Evolutionary conservation across 2,888 invertebrate species (phyloP), one percentile per base, ranked within the genome.

Genomic region (Dicyrtoma fusca): DNA sequence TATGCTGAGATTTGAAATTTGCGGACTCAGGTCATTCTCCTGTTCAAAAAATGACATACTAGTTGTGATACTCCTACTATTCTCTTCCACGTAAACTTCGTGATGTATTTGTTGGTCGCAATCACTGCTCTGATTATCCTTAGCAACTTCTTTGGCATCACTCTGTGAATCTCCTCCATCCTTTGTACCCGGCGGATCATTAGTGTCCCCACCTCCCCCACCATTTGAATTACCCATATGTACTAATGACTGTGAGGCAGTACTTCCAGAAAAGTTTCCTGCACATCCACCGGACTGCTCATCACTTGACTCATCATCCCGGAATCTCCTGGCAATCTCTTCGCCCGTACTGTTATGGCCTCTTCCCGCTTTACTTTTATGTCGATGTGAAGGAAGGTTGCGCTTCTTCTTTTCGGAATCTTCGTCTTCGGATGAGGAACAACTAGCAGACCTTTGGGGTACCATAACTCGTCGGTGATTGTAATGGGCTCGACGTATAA

Each of bases 301-400:
- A 83, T 93, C 92, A 82, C 92, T 92, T 25, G 92, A 92, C 83
- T 92, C 92, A 82, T 92, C 92, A 84, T 92, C 73, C 61, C 71
- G 68, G 45, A 72, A 72, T 19, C 64, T 69, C 26, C 66, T 68
- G 5, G 53, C 61, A 23, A 66, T 19, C 3, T 71, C 55, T 19
- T 69, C 66, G 25, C 63, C 55, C 10, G 71, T 21, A 44, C 53
- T 57, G 34, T 26, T 66, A 55, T 55, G 53, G n/a, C 44, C 55
- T 13, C 62, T 45, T 53, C 63, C 34, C 23, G 23, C 62, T 57
- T 74, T 72, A 69, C 69, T 69, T 25, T 71, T 68, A 42, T 68
- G 62, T 13, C 65, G 21, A 57, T 69, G 68, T 1, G 49, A 71
- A n/a, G 64, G 53, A 47, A 64, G 64, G 17, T 49, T 65, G 45